phyloP scores from a whole-genome alignment of 1,140 invertebrate genomes.

The Rhysida immarginata region DNA sequence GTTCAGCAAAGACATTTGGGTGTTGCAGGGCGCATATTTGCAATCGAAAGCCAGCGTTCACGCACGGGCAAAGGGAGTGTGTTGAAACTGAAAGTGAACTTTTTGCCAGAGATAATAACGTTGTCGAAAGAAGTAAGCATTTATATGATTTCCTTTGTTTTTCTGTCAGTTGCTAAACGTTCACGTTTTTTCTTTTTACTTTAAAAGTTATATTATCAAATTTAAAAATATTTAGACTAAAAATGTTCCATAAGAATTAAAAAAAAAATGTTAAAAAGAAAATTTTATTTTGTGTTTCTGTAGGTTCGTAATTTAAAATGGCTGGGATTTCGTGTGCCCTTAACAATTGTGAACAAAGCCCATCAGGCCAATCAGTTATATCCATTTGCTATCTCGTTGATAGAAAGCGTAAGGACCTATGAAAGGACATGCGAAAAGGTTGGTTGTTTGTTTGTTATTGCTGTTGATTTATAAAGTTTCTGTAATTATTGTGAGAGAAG shows the following conservation, averaged over 20 bases:
- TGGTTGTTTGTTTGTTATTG: constrained; percentile 20
- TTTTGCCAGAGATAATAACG: constrained; percentile 94
- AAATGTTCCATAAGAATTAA: too few relatives aligned
- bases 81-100: constrained; percentile 91
- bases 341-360: constrained; percentile 97
- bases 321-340: constrained; percentile 87
- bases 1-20: constrained; percentile 88
- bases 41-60: constrained; percentile 66
- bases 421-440: constrained; percentile 93
- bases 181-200: too few relatives aligned
- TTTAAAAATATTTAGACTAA: too few relatives aligned
- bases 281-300: too few relatives aligned
- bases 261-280: too few relatives aligned
- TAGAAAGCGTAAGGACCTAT: constrained; percentile 94
- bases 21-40: constrained; percentile 85
- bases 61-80: constrained; percentile 70
- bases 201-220: too few relatives aligned
- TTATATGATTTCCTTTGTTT: too few relatives aligned
- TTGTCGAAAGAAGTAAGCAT: constrained; percentile 80
- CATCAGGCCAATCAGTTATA: constrained; percentile 97
- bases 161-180: too few relatives aligned
- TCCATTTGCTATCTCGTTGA: constrained; percentile 95
- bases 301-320: constrained; percentile 88
- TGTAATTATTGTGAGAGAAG: neutral
- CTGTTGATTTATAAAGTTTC: neutral